phyloP scores from a whole-genome alignment of 53 echinoderm and acorn worm genomes.

The Astropecten irregularis region DNA sequence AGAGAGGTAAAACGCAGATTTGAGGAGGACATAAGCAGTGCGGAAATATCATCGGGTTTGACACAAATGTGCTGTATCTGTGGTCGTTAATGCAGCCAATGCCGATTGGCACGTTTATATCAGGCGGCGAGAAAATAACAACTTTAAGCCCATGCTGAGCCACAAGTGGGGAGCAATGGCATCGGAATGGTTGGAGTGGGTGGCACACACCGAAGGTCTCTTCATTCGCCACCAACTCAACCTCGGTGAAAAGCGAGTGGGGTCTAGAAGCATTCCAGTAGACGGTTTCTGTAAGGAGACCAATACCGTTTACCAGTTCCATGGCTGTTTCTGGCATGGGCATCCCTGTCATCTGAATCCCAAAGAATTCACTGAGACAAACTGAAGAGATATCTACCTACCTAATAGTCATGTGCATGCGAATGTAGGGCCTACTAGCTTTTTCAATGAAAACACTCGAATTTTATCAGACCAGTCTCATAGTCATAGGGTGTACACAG shows the following conservation, averaged over 20 bases:
- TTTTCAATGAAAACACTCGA: too few relatives aligned
- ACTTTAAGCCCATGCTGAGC: background rate
- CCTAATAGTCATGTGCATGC: too few relatives aligned
- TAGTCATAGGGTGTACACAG: too few relatives aligned
- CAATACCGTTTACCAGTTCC: constrained; percentile 63
- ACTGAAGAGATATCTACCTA: constrained; percentile 24
- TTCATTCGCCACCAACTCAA: constrained; percentile 50
- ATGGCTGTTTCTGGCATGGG: constrained; percentile 58
- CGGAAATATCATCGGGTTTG: constrained; percentile 52
- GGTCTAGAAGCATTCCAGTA: constrained; percentile 30
- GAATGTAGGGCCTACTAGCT: too few relatives aligned
- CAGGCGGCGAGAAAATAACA: background rate
- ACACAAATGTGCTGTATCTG: constrained; percentile 68
- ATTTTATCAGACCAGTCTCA: too few relatives aligned
- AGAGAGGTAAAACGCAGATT: constrained; percentile 35
- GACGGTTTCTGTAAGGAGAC: constrained; percentile 57
- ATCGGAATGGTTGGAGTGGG: background rate
- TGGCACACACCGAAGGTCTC: background rate
- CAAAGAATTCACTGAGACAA: background rate
- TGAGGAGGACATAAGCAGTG: constrained; percentile 26
- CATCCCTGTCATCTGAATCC: constrained; percentile 38
- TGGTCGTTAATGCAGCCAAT: constrained; percentile 73
- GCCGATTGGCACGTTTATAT: constrained; percentile 56
- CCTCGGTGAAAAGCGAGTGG: constrained; percentile 39
- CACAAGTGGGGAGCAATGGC: constrained; percentile 12